These are phyloP conservation scores for Oconnorella tubifera DNA, from an alignment of 2,888 invertebrate species.

Conservation along the genomic window DNA sequence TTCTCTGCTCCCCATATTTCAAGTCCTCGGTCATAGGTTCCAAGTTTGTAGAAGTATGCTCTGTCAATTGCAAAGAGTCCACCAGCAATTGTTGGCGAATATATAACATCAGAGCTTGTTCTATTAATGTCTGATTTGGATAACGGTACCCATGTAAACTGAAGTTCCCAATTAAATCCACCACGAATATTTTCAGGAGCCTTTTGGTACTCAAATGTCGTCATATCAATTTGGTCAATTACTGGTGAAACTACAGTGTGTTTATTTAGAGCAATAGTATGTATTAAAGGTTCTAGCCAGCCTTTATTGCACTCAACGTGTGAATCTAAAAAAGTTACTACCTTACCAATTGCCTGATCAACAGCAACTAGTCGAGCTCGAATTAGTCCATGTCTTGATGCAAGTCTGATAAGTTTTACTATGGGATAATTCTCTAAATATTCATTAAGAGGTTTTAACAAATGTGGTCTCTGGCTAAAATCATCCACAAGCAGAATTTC, in stretches of 20 bases:
- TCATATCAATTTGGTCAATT: constrained; percentile 87
- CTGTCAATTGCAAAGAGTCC: constrained; percentile 91
- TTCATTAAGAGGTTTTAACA: background rate
- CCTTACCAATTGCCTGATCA: constrained; percentile 73
- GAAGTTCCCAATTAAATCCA: constrained; percentile 79
- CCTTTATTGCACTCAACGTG: constrained; percentile 85
- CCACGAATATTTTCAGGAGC: constrained; percentile 66
- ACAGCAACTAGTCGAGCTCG: constrained; percentile 84
- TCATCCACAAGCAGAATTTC: constrained; percentile 57
- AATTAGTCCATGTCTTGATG: constrained; percentile 85
- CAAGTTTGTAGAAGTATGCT: constrained; percentile 82
- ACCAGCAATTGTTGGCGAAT: constrained; percentile 92
- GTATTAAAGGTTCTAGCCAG: constrained; percentile 71
- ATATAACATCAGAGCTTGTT: constrained; percentile 16
- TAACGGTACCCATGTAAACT: constrained; percentile 22
- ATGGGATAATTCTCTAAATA: constrained; percentile 58
- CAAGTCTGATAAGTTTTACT: constrained; percentile 82
- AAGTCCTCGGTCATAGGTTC: constrained; percentile 93
- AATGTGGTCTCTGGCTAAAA: constrained; percentile 11
- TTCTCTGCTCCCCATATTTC: constrained; percentile 99
- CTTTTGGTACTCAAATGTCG: constrained; percentile 38
- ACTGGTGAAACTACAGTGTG: constrained; percentile 71
- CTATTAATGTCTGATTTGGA: constrained; percentile 13
- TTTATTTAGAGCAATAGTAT: constrained; percentile 56
- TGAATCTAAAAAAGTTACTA: constrained; percentile 89